These are phyloP conservation scores for Ferrisia virgata DNA, from an alignment of 2,888 invertebrate species.

Conservation along the genomic window DNA sequence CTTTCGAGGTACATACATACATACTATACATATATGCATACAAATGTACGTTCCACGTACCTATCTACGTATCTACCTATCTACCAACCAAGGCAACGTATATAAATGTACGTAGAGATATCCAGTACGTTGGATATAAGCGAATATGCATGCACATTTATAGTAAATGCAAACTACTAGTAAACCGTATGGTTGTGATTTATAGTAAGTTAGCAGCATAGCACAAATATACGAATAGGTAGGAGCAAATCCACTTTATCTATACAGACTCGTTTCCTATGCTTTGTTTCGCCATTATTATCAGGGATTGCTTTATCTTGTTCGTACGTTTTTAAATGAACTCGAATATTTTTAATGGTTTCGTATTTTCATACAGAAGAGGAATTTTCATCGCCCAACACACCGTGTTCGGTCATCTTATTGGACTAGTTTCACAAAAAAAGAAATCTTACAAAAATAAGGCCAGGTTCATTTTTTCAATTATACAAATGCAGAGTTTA, in stretches of 20 bases:
- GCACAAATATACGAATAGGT: not conserved
- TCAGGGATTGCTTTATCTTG: not conserved
- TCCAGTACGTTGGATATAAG: not conserved
- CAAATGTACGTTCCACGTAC: not conserved
- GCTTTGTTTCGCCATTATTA: conserved; percentile 6
- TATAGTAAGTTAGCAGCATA: conserved; percentile 5
- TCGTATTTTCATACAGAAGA: not conserved
- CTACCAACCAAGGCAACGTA: too few relatives aligned
- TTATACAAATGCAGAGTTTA: too few relatives aligned
- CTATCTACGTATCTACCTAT: too few relatives aligned
- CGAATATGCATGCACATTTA: too few relatives aligned
- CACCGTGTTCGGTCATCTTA: too few relatives aligned
- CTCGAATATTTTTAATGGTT: not conserved
- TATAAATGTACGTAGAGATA: not conserved
- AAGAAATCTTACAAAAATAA: too few relatives aligned
- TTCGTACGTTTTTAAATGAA: not conserved
- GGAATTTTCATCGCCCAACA: too few relatives aligned
- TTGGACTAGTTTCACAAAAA: too few relatives aligned
- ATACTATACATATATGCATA: conserved; percentile 11
- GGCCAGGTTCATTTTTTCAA: too few relatives aligned
- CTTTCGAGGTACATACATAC: not conserved
- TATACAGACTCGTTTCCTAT: conserved; percentile 10
- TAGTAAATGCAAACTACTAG: not conserved
- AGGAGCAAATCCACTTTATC: conserved; percentile 7
- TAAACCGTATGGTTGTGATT: conserved; percentile 6